These are phyloP conservation scores for Pseudococcus viburni DNA, from an alignment of 2,888 invertebrate species.

Conservation along the genomic window DNA sequence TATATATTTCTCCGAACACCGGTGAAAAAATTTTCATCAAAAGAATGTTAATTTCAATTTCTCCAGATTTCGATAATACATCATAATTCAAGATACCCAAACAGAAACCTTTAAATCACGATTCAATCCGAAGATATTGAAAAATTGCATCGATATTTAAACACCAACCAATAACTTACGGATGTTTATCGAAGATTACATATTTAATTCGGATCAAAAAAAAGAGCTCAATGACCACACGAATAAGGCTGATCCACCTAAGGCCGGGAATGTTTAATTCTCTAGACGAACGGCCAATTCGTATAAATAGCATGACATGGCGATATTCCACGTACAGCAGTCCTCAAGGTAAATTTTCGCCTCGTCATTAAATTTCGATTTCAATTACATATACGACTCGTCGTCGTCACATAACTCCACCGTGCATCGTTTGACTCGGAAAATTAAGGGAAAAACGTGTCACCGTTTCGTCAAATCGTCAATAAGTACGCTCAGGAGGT, in stretches of 20 bases:
- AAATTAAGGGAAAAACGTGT: not conserved
- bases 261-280: conserved; percentile 19
- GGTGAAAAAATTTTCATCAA: too few species aligned
- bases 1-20: too few species aligned
- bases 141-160: too few species aligned
- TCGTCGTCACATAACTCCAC: not conserved
- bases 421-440: conserved; percentile 4
- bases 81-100: too few species aligned
- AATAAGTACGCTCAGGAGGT: not conserved
- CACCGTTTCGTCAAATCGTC: conserved; percentile 1
- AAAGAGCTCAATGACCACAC: conserved; percentile 38
- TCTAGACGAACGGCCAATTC: not conserved
- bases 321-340: conserved; percentile 1
- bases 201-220: not conserved
- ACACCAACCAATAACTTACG: not conserved
- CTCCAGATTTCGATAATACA: too few species aligned
- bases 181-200: not conserved
- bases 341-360: conserved; percentile 26
- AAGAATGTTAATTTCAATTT: too few species aligned
- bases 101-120: not conserved
- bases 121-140: not conserved
- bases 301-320: conserved; percentile 12
- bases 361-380: conserved; percentile 46
- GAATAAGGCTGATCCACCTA: not conserved
- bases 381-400: not conserved